Base-by-base conservation (phyloP, 2,113 vertebrate species). In the Oreotrochilus melanogaster region DNA sequence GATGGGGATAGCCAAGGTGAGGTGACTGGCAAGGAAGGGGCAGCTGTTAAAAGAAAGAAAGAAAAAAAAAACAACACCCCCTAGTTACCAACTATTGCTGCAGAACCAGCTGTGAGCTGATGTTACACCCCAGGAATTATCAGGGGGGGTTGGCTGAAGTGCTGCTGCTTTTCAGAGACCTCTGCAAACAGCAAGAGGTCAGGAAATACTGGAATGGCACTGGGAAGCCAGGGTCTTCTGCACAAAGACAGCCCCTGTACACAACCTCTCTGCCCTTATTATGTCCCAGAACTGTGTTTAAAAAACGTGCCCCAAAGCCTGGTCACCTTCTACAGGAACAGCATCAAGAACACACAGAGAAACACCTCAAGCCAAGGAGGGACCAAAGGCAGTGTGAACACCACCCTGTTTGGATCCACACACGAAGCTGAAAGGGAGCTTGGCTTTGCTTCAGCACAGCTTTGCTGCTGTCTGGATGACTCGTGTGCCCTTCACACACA, bases 1-100 rank as follows among this genome's bases (percentile, higher is more conserved):
- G 96, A 99, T 95, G 86, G 99, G 99, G 97, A 99, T 99, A 97
- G 98, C 99, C 86, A 98, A 64, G 74, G 99, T 99, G 93, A 99
- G 97, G 64, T 99, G 97, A 66, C 51, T 79, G 95, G 99, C 98
- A 93, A 99, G 98, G 97, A 99, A 99, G 31, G 98, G 99, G 95
- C 99, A 99, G 98, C 99, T 99, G 97, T 78, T 54, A 73, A 15
- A 65, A 61, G 11, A 17, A 53, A 4, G 91, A 81, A 37, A 50
- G 18, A 23, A 72, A 91, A 31, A 21, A 31, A 16, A 27, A 24
- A 64, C 53, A 18, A 14, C 54, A 37, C 14, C 12, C 39, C 39
- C 11, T 39, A 39, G 35, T 91, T 76, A 82, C 24, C 66, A 22
- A 35, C 22, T 54, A 6, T 2, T 1, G 9, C 73, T 13, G 17